Evolutionary conservation across 2,797 vertebrate species (phyloP), one percentile per base, ranked within the genome.

Genomic region (Emys orbicularis): DNA sequence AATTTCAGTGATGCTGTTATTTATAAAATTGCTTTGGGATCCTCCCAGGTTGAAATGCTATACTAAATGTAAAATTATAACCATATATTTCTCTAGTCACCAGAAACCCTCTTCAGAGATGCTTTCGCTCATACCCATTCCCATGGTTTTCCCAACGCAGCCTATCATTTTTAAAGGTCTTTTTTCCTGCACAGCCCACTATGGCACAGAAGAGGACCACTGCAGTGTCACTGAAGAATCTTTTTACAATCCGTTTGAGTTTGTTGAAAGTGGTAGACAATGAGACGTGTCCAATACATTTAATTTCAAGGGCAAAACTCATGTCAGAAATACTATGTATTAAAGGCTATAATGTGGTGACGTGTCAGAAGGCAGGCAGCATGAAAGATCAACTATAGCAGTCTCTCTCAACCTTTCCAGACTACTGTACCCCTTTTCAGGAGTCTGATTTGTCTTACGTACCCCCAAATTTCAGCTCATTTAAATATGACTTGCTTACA

Each of bases 291-390:
- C 29, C 21, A 1, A 11, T 12, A 4, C 21, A 29, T 72, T 91
- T 41, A 34, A 47, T 5, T 0, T 0, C 8, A 52, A 76, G 93
- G 79, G 65, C 49, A 59, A 76, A 72, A 41, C 41, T 74, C 12
- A 44, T 23, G 52, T 84, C 53, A 50, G 77, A 83, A 57, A 10
- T 56, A 52, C 12, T 12, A 10, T 3, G 34, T 25, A 57, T 81
- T 25, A n/a, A 68, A 74, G 83, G 77, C 47, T 0, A 5, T 34
- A 11, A 6, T 0, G 19, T 44, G 72, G 8, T 12, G 15, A 12
- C 2, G 10, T 27, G 27, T 29, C 80, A 81, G 13, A 47, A 1
- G 10, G 5, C 41, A 47, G 18, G 54, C 41, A 82, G 27, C 3
- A 18, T 54, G 10, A 82, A 7, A 29, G 16, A 31, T 31, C 29